Conservation (phyloP, 92 coral and sea anemone genomes). For the Epizoanthus fatuus region DNA sequence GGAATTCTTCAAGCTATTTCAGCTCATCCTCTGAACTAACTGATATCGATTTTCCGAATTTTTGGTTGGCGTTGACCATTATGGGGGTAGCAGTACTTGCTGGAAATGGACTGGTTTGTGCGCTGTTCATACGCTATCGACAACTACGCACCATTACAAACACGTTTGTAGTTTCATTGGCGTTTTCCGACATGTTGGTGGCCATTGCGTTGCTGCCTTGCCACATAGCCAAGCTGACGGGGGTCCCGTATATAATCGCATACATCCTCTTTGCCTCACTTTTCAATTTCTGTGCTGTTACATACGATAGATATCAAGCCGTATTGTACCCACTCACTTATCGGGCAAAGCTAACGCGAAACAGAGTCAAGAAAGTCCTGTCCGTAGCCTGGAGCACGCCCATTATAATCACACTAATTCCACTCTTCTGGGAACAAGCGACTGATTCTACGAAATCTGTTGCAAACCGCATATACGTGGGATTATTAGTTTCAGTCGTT, state of each 20-base stretch:
- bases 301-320: constrained; percentile 94
- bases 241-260: constrained; percentile 84
- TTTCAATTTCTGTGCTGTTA: constrained; percentile 93
- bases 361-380: constrained; percentile 74
- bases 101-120: constrained; percentile 87
- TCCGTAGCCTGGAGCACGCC: constrained; percentile 85
- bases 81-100: constrained; percentile 79
- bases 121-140: constrained; percentile 75
- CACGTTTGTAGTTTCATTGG: constrained; percentile 90
- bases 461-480: constrained; percentile 77
- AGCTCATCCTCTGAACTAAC: not conserved
- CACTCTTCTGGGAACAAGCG: constrained; percentile 80
- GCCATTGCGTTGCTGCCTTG: constrained; percentile 84
- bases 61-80: constrained; percentile 55
- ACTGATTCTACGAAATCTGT: constrained; percentile 34
- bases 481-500: constrained; percentile 79
- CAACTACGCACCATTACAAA: constrained; percentile 89
- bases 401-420: constrained; percentile 72
- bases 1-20: not conserved
- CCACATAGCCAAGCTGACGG: constrained; percentile 39
- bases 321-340: constrained; percentile 87
- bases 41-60: constrained; percentile 1
- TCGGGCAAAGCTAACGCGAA: constrained; percentile 74
- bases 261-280: constrained; percentile 94
- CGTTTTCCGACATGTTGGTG: constrained; percentile 90